Base-by-base conservation (phyloP, 2,797 vertebrate species). In the Channallabes apus region DNA sequence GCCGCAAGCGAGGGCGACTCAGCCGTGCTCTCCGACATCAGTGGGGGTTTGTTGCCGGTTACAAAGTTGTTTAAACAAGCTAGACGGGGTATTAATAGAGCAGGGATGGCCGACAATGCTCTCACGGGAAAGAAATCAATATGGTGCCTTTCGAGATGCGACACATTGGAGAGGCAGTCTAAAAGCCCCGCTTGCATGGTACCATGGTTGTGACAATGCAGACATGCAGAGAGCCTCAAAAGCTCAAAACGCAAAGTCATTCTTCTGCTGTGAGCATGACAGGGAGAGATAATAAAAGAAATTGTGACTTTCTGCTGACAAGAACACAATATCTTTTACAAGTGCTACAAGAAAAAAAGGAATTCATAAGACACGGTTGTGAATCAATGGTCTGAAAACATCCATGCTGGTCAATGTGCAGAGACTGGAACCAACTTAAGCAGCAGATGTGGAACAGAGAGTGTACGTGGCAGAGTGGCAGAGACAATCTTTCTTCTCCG, bases 21-120 rank as follows among this genome's bases (percentile, higher is more conserved):
- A 56, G 90, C 89, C 82, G 85, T 72, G 69, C 85, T 89, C 75
- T 58, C 79, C 6, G 56, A 88, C 87, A 87, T 85, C 84, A 46
- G 71, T 80, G 32, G 90, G 88, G 87, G 51, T 85, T 82, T 85
- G 86, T 89, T 88, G 72, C 90, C 86, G 85, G 88, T 86, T 90
- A 89, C 90, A 87, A 76, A 85, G 88, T 90, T 92, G 89, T 92
- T 93, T 92, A 90, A 89, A 90, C 78, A 86, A 92, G 91, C 76
- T 86, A 91, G 93, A 93, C 92, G 88, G 88, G 91, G 90, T 94
- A 94, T 92, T 92, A 92, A 94, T 93, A 91, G 88, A 51, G 75
- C 62, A 82, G 89, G 64, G 84, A 88, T 86, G 41, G 90, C 86
- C 86, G 88, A 91, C 90, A 85, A 89, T 80, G 84, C 87, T 89